Evolutionary conservation across 2,888 invertebrate species (phyloP).

Genomic region (Caenorhabditis imperialis): DNA sequence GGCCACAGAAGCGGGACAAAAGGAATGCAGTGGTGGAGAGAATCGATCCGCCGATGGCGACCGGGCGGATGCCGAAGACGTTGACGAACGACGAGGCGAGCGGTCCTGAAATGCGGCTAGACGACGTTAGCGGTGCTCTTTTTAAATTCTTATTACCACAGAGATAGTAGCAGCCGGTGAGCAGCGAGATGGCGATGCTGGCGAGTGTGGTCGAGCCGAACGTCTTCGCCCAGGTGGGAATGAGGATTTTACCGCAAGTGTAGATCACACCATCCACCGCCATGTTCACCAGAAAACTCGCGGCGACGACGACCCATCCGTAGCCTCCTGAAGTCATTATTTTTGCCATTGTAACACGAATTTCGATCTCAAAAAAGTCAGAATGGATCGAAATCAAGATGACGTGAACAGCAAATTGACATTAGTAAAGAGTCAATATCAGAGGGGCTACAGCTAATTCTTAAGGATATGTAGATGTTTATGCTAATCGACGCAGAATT

Average conservation of each 20-base stretch:
- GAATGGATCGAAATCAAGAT: no score
- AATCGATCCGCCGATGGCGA: conserved; percentile 89
- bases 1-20: conserved; percentile 86
- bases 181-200: conserved; percentile 92
- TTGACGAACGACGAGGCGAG: conserved; percentile 95
- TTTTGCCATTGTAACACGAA: no score
- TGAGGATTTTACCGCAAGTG: conserved; percentile 78
- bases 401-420: no score
- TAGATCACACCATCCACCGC: conserved; percentile 89
- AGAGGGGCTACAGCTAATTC: no score
- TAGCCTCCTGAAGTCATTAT: conserved; percentile 82
- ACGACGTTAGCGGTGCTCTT: neutral
- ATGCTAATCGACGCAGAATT: no score
- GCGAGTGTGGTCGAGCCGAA: conserved; percentile 84
- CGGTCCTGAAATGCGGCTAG: conserved; percentile 84
- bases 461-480: no score
- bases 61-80: conserved; percentile 91
- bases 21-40: conserved; percentile 86
- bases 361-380: no score
- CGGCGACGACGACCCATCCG: conserved; percentile 94
- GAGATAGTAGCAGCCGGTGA: conserved; percentile 94
- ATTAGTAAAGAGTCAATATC: no score
- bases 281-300: conserved; percentile 96
- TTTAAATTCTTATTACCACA: conserved; percentile 84
- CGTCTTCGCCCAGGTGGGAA: conserved; percentile 75